Conservation (phyloP, 2,888 invertebrate genomes). For the Himalopsyche tibetana region DNA sequence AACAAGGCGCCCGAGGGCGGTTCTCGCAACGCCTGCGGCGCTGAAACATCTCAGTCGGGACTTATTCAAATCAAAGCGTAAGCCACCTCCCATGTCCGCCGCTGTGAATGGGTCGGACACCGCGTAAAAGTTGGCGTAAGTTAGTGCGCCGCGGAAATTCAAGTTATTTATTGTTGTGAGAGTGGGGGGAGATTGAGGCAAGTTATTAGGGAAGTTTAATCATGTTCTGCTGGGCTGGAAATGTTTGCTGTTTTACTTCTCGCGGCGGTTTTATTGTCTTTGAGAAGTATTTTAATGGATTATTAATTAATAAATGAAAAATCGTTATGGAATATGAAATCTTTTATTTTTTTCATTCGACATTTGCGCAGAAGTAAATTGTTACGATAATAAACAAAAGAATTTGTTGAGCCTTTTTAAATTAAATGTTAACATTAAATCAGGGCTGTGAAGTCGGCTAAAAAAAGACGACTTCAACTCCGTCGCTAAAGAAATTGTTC, state of each 20-base stretch:
- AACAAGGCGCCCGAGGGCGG: background rate
- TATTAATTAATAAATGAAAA: too few relatives aligned
- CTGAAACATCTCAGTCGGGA: background rate
- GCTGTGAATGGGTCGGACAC: constrained; percentile 23
- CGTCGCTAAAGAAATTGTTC: too few relatives aligned
- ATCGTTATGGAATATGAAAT: too few relatives aligned
- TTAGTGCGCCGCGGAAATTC: background rate
- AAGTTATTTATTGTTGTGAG: constrained; percentile 24
- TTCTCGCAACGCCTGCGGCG: background rate
- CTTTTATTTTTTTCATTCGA: too few relatives aligned
- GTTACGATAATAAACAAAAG: too few relatives aligned
- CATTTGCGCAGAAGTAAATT: too few relatives aligned
- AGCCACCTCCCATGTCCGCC: background rate
- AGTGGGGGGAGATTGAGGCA: constrained; percentile 22
- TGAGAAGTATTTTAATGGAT: background rate
- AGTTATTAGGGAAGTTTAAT: constrained; percentile 40
- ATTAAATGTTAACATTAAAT: too few relatives aligned
- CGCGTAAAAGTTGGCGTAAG: constrained; percentile 7
- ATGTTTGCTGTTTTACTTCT: constrained; percentile 35
- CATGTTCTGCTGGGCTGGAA: constrained; percentile 8
- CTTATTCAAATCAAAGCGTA: constrained; percentile 35
- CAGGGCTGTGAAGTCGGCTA: too few relatives aligned
- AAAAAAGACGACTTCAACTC: too few relatives aligned
- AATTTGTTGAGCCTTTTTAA: too few relatives aligned
- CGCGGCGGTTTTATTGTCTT: constrained; percentile 6